These are phyloP conservation scores for Drepanosiphum platanoidis DNA, from an alignment of 2,888 invertebrate species.

Conservation along the genomic window DNA sequence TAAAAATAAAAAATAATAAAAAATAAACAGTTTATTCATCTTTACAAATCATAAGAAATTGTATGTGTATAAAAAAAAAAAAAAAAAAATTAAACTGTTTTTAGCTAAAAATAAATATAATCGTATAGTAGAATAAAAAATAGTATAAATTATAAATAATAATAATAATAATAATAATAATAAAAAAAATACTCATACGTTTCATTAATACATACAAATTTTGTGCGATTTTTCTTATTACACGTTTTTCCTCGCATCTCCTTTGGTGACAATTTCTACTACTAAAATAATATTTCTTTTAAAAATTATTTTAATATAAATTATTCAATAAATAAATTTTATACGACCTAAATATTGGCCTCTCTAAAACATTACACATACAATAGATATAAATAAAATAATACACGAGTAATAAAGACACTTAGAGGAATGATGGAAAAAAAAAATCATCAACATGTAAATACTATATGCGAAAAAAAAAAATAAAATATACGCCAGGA, in stretches of 20 bases:
- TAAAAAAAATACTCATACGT: conserved; percentile 51
- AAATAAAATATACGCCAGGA: conserved; percentile 48
- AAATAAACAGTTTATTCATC: conserved; percentile 62
- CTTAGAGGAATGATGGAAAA: conserved; percentile 52
- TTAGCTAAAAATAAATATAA: conserved; percentile 58
- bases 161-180: conserved; percentile 35
- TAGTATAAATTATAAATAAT: conserved; percentile 59
- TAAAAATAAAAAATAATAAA: conserved; percentile 46
- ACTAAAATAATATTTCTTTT: conserved; percentile 54
- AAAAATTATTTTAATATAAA: conserved; percentile 33
- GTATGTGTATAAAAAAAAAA: conserved; percentile 50
- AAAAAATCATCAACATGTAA: conserved; percentile 55
- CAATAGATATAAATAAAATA: conserved; percentile 54
- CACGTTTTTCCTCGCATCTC: conserved; percentile 54
- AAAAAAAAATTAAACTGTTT: conserved; percentile 56
- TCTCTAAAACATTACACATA: conserved; percentile 49
- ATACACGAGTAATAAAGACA: conserved; percentile 58
- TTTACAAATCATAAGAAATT: conserved; percentile 59
- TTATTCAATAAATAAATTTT: conserved; percentile 51
- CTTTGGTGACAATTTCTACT: conserved; percentile 61
- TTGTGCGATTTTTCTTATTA: conserved; percentile 47
- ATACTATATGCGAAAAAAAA: conserved; percentile 49
- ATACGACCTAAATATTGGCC: conserved; percentile 36
- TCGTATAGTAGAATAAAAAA: conserved; percentile 58
- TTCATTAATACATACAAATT: conserved; percentile 43